Evolutionary conservation across 2,113 vertebrate genomes (phyloP).

Genomic region (Pelobates fuscus): DNA sequence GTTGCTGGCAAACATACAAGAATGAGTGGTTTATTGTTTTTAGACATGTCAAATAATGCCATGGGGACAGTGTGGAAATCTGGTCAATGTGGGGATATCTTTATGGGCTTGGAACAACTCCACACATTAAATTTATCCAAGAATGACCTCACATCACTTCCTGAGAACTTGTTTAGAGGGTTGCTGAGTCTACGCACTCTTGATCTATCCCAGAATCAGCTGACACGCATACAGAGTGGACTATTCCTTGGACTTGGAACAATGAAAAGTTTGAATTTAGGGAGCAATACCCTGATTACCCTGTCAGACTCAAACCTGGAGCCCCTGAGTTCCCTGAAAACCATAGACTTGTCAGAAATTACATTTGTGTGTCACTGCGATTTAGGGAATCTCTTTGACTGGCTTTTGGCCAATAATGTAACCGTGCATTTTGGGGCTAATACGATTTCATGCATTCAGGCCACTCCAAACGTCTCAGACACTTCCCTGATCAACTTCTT

Average conservation of each 20-base stretch:
- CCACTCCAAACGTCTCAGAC: neutral
- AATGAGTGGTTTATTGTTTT: neutral
- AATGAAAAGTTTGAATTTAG: constrained; percentile 31
- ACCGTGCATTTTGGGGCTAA: neutral
- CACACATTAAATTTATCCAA: constrained; percentile 33
- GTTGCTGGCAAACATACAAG: neutral
- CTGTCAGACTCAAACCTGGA: constrained; percentile 13
- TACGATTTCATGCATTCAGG: constrained; percentile 3
- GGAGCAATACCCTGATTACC: constrained; percentile 36
- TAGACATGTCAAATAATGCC: constrained; percentile 53
- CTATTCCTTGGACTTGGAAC: constrained; percentile 12
- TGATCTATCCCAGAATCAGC: constrained; percentile 45
- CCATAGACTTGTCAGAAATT: constrained; percentile 34
- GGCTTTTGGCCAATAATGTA: constrained; percentile 12
- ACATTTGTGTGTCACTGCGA: constrained; percentile 44
- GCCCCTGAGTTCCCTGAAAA: constrained; percentile 7
- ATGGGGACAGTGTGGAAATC: constrained; percentile 27
- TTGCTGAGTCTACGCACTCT: constrained; percentile 32
- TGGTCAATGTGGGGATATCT: constrained; percentile 35
- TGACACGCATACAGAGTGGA: constrained; percentile 4
- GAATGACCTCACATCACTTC: constrained; percentile 30
- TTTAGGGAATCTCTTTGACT: constrained; percentile 8
- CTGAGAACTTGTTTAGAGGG: constrained; percentile 25
- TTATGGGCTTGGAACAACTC: constrained; percentile 38
- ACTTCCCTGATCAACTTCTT: constrained; percentile 23